Percentiles rank a stretch among this genome's conserved stretches.
phyloP scores from a whole-genome alignment of 2,113 vertebrate genomes.

The Sminthopsis crassicaudata region DNA sequence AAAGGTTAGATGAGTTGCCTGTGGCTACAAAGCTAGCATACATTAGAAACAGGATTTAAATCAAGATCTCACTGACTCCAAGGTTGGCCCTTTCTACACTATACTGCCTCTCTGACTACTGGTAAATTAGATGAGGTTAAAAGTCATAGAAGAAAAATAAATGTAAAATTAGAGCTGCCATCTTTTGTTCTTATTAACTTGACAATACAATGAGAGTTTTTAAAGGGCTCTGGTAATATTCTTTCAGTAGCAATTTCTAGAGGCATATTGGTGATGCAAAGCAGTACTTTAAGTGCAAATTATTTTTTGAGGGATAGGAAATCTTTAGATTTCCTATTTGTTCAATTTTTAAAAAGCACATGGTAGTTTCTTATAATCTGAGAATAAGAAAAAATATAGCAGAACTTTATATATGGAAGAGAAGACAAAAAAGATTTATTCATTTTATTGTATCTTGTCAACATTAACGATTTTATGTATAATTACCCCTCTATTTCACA shows the following conservation, averaged over 20 bases:
- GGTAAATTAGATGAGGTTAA: slow-evolving; percentile 45
- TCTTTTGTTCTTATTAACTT: slow-evolving; percentile 55
- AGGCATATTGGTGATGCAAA: slow-evolving; percentile 60
- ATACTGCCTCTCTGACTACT: background rate
- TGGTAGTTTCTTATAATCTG: slow-evolving; percentile 16
- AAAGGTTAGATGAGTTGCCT: background rate
- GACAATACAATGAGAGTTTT: slow-evolving; percentile 35
- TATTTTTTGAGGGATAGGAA: slow-evolving; percentile 14
- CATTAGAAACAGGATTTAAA: background rate
- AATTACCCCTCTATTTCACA: background rate
- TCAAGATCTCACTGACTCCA: background rate
- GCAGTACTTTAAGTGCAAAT: slow-evolving; percentile 51
- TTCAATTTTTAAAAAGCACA: slow-evolving; percentile 31
- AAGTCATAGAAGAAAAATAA: slow-evolving; percentile 37
- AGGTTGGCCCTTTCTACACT: background rate
- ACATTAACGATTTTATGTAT: background rate
- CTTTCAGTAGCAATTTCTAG: slow-evolving; percentile 57
- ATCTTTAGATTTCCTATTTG: slow-evolving; percentile 45
- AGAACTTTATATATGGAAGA: background rate
- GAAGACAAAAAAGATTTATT: background rate
- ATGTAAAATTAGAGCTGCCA: slow-evolving; percentile 50
- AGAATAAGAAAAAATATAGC: background rate
- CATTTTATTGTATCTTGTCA: background rate
- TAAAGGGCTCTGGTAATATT: slow-evolving; percentile 47
- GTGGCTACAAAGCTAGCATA: background rate